Evolutionary conservation across 1,140 invertebrate species (phyloP).

Genomic region (Drosophila kurseongensis): DNA sequence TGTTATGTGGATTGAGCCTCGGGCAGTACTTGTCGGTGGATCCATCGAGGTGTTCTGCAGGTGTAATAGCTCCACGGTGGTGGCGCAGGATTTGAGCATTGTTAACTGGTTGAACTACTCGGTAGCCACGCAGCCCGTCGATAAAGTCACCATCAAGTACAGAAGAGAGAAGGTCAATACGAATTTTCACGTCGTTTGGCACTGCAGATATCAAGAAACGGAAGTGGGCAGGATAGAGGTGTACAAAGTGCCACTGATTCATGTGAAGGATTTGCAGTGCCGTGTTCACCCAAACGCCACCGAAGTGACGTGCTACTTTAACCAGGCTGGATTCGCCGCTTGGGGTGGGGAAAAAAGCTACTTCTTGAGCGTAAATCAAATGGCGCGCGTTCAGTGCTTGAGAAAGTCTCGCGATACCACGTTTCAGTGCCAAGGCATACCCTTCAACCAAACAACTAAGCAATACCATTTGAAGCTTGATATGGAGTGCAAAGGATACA

Average conservation of each 20-base stretch:
- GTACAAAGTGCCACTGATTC: neutral
- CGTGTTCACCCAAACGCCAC: neutral
- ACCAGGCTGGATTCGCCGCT: neutral
- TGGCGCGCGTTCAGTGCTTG: neutral
- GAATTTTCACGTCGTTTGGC: neutral
- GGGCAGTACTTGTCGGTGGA: too few relatives aligned
- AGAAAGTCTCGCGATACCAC: neutral
- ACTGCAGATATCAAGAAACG: neutral
- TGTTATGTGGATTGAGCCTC: too few relatives aligned
- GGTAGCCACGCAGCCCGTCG: neutral
- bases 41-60: neutral
- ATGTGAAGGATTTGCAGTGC: neutral
- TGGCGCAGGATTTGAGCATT: neutral
- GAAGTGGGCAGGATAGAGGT: neutral
- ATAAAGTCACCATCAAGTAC: conserved; percentile 2
- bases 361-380: neutral
- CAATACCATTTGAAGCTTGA: neutral
- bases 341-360: conserved; percentile 1
- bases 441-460: neutral
- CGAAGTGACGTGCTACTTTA: neutral
- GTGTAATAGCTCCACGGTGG: neutral
- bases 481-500: conserved; percentile 9
- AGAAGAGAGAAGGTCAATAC: neutral
- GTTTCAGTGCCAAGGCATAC: conserved; percentile 6
- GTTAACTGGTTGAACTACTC: neutral